Evolutionary conservation across 2,888 invertebrate genomes (phyloP), one percentile per base, ranked within the genome.

Genomic region (Erebia ligea): DNA sequence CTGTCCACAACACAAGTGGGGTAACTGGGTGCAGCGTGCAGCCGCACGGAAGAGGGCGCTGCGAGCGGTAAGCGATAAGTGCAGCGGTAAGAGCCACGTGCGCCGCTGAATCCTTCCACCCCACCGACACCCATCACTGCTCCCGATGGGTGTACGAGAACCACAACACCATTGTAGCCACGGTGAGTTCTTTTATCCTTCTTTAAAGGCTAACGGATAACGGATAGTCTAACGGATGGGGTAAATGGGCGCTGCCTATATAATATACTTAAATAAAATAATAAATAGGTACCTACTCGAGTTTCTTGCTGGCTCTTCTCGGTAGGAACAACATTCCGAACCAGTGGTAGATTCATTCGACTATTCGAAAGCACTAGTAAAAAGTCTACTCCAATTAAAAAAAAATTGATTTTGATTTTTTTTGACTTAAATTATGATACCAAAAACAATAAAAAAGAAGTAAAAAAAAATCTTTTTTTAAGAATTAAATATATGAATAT

Each of bases 171-270:
- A 92, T 94, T 42, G 91, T 93, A 1, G 75, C 84, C 40, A 87
- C 86, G 83, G 93, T 93, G 17, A 57, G 71, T 58, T 25, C 34
- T 6, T 34, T 25, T 25, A 2, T 9, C 8, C n/a, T 2, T 17
- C 11, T 58, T 3, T 13, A 40, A 15, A 15, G 40, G 40, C 6
- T 9, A 9, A 1, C 9, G 9, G 8, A n/a, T n/a, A n/a, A n/a
- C n/a, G n/a, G n/a, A n/a, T n/a, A n/a, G n/a, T n/a, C n/a, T n/a
- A 40, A 82, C 56, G 83, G 72, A 2, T 93, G 93, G 93, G 86
- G 86, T 1, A 50, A 75, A 2, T 89, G 88, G 86, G 88, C 91
- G 25, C 21, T n/a, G n/a, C n/a, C 83, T n/a, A n/a, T n/a, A n/a
- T n/a, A n/a, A n/a, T n/a, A n/a, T n/a, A n/a, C n/a, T n/a, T n/a